These are phyloP conservation scores for Aphelinus atriplicis DNA, from an alignment of 1,140 invertebrate genomes.

Conservation along the genomic window DNA sequence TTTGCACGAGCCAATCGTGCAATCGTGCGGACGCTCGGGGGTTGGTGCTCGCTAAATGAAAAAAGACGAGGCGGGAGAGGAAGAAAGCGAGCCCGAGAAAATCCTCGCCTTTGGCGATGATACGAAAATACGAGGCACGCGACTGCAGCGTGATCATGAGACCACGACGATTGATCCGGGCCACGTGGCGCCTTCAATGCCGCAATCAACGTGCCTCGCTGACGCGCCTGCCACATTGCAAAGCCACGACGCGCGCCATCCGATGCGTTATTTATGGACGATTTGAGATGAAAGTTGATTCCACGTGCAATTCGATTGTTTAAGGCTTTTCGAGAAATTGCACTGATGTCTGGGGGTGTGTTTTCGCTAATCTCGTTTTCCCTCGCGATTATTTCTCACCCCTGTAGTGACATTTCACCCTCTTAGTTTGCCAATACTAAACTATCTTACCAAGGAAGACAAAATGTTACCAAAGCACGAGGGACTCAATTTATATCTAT, in stretches of 20 bases:
- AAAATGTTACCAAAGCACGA: too few species aligned
- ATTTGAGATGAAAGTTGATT: conserved; percentile 54
- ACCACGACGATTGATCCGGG: conserved; percentile 61
- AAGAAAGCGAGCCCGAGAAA: conserved; percentile 36
- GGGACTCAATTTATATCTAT: too few species aligned
- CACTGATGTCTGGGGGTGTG: too few species aligned
- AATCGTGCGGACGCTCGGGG: too few species aligned
- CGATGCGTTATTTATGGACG: conserved; percentile 64
- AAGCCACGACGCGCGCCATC: conserved; percentile 35
- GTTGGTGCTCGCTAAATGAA: too few species aligned
- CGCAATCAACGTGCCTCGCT: conserved; percentile 62
- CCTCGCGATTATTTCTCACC: too few species aligned
- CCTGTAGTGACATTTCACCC: too few species aligned
- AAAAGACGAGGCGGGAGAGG: conserved; percentile 30
- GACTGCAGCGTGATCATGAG: conserved; percentile 52
- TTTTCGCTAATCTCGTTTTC: too few species aligned
- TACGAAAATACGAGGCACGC: conserved; percentile 64
- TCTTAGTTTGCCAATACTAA: too few species aligned
- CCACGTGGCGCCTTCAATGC: conserved; percentile 64
- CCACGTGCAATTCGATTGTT: too few species aligned
- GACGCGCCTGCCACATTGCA: conserved; percentile 47
- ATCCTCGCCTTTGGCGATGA: conserved; percentile 54
- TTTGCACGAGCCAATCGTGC: conserved; percentile 34
- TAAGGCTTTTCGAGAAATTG: too few species aligned
- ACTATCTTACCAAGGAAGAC: too few species aligned